A percentile compares a stretch with the other conserved stretches of the same genome.
These are phyloP conservation scores for Sisyra terminalis DNA, from an alignment of 2,888 invertebrate species.

Conservation along the genomic window DNA sequence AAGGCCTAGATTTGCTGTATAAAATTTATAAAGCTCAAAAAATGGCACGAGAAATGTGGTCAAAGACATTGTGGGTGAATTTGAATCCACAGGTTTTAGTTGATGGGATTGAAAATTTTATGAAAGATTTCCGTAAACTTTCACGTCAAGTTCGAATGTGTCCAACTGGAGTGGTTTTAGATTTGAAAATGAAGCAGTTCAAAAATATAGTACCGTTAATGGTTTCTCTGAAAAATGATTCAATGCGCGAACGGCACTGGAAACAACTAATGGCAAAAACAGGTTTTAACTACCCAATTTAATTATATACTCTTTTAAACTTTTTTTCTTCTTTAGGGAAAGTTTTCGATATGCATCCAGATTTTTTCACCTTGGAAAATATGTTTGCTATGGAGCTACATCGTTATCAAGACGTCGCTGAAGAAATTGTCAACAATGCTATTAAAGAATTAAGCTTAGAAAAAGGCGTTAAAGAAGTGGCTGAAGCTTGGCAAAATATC, in stretches of 20 bases:
- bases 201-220: constrained; percentile 75
- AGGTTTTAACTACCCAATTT: constrained; percentile 22
- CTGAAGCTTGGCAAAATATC: constrained; percentile 53
- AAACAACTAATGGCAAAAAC: constrained; percentile 75
- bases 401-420: constrained; percentile 69
- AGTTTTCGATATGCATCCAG: constrained; percentile 73
- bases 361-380: constrained; percentile 78
- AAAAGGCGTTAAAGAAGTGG: constrained; percentile 67
- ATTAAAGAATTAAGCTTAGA: constrained; percentile 86
- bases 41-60: constrained; percentile 63
- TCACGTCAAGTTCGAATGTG: constrained; percentile 42
- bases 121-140: constrained; percentile 61
- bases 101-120: constrained; percentile 73
- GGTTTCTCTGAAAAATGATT: constrained; percentile 81
- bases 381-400: constrained; percentile 88
- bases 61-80: constrained; percentile 75
- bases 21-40: constrained; percentile 65
- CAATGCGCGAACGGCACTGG: constrained; percentile 83
- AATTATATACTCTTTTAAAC: not conserved
- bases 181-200: constrained; percentile 78
- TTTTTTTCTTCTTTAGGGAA: constrained; percentile 27
- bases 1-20: constrained; percentile 53
- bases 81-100: constrained; percentile 67
- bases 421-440: constrained; percentile 73
- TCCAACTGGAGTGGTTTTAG: constrained; percentile 49